Evolutionary conservation across 2,113 vertebrate genomes (phyloP), one percentile per base, ranked within the genome.

Genomic region (Puntigrus tetrazona): DNA sequence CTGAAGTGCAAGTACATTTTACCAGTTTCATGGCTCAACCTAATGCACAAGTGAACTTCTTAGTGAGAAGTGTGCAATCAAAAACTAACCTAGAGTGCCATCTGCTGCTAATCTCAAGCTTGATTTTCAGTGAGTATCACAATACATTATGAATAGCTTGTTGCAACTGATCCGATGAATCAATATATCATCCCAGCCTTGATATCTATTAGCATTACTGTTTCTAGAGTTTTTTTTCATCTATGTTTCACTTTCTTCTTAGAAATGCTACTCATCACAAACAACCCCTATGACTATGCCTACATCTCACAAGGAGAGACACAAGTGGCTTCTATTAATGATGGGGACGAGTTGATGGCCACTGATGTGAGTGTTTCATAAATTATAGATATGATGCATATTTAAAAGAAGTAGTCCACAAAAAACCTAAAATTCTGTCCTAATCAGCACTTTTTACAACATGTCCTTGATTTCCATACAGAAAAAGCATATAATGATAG

Each of bases 271-370:
- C 83, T 93, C 0, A 92, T 94, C 78, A 94, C 92, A n/a, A 91
- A 84, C 86, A 94, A 93, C 72, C 92, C 93, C n/a, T 93, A 88
- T 27, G 93, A 93, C 87, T 93, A 93, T 7, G 0, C 83, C 52
- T 93, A 57, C 81, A 93, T 93, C 91, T 93, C 92, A 75, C 93
- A 93, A 91, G 93, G 93, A 92, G 91, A 93, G 87, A 93, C 89
- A 2, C 88, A 91, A 6, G 93, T 93, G 50, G 87, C 89, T 0
- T 93, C 93, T 43, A 93, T 93, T 61, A 55, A 85, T 87, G 88
- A 88, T 61, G 38, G 67, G 43, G 88, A 88, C 1, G 88, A 88
- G 85, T 75, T 88, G 47, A 61, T 83, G 70, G 88, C 85, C 25
- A 88, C 88, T 77, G 88, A 88, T 77, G 88, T 88, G 34, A 0